phyloP scores from a whole-genome alignment of 2,113 vertebrate genomes.

The Amphiprion percula region DNA sequence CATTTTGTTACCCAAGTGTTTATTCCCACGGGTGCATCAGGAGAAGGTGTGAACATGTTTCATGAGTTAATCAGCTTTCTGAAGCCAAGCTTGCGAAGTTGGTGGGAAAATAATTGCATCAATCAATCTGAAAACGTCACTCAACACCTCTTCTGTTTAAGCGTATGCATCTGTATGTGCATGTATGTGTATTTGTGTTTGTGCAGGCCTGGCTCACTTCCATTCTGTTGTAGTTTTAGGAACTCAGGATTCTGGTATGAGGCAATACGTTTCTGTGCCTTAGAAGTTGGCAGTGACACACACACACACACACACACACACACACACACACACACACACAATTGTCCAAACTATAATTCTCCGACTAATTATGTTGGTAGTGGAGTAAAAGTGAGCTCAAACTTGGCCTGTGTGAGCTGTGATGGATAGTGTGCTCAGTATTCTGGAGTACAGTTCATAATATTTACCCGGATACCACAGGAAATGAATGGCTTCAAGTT shows the following conservation, averaged over 20 bases:
- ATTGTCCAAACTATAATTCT: constrained; percentile 44
- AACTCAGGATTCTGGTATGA: constrained; percentile 42
- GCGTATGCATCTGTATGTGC: neutral
- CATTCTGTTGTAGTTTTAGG: constrained; percentile 25
- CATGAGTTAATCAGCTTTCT: too few species aligned
- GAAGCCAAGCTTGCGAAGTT: neutral
- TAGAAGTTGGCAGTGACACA: constrained; percentile 16
- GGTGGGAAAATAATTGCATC: neutral
- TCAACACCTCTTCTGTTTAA: neutral
- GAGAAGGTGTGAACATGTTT: neutral
- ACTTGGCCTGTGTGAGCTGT: constrained; percentile 68
- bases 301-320: constrained; percentile 17
- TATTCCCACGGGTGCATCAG: neutral
- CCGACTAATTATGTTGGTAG: constrained; percentile 67
- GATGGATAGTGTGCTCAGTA: constrained; percentile 75
- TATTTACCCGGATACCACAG: constrained; percentile 80
- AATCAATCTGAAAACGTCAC: neutral
- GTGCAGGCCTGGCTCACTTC: constrained; percentile 5
- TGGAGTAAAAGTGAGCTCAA: constrained; percentile 65
- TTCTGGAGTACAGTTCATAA: constrained; percentile 77
- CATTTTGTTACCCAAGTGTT: too few species aligned
- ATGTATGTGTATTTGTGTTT: neutral
- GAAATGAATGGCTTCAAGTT: constrained; percentile 75
- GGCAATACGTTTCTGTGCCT: constrained; percentile 39
- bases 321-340: constrained; percentile 16